Evolutionary conservation across 2,888 invertebrate species (phyloP).

Genomic region (Tribolium freemani): DNA sequence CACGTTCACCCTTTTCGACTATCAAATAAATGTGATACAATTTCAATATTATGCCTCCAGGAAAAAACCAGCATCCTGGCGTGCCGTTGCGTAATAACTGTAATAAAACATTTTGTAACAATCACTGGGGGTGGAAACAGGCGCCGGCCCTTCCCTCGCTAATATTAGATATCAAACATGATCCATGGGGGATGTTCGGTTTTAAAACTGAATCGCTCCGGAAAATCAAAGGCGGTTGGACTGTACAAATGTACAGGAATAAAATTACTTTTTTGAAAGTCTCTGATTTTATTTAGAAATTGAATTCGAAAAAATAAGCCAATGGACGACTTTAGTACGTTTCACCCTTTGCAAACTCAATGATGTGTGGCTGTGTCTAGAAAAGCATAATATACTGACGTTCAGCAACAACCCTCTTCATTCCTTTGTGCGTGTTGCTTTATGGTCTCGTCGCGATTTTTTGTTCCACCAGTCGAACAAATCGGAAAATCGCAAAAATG

Average conservation of each 20-base stretch:
- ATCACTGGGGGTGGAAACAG: conserved; percentile 43
- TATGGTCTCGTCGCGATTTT: conserved; percentile 21
- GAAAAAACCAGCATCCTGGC: neutral
- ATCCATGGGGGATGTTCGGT: conserved; percentile 52
- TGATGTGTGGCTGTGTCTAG: conserved; percentile 32
- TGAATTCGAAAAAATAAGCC: conserved; percentile 10
- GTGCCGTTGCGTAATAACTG: conserved; percentile 55
- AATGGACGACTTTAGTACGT: conserved; percentile 1
- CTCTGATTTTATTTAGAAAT: neutral
- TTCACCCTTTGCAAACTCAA: conserved; percentile 31
- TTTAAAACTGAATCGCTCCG: conserved; percentile 36
- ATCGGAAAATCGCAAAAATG: conserved; percentile 14
- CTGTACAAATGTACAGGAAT: neutral
- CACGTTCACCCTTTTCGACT: conserved; percentile 58
- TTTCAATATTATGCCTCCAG: conserved; percentile 21
- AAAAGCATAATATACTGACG: conserved; percentile 32
- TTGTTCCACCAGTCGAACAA: conserved; percentile 1
- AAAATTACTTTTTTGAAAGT: neutral
- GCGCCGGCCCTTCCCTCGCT: conserved; percentile 49
- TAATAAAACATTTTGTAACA: conserved; percentile 60
- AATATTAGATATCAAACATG: conserved; percentile 61
- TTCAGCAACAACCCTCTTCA: conserved; percentile 16
- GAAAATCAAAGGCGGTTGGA: conserved; percentile 34
- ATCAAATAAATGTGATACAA: conserved; percentile 62
- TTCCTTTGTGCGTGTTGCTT: conserved; percentile 26